Conservation (phyloP, 2,888 invertebrate genomes). For the Colletes collaris region DNA sequence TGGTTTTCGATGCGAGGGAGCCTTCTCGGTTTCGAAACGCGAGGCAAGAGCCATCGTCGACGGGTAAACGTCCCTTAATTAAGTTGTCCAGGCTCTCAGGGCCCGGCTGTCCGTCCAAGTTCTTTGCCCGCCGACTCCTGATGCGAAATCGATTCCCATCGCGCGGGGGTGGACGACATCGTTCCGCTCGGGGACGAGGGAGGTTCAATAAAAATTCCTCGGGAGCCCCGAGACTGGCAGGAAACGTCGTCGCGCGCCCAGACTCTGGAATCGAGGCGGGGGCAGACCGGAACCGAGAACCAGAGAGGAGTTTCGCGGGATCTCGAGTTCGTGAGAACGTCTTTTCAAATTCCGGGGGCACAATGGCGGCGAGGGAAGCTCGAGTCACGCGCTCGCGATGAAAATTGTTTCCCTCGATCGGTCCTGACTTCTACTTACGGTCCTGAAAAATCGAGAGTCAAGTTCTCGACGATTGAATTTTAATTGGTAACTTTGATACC, state of each 20-base stretch:
- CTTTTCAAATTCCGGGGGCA: conserved; percentile 39
- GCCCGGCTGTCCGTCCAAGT: conserved; percentile 19
- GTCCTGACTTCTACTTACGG: too few relatives aligned
- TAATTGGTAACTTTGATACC: too few relatives aligned
- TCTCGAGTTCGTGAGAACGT: conserved; percentile 2
- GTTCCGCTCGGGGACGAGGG: neutral
- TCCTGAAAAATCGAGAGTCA: too few relatives aligned
- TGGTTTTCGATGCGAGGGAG: neutral
- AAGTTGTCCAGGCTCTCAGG: conserved; percentile 41
- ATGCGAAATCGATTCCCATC: conserved; percentile 50
- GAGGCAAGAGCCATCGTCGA: conserved; percentile 4
- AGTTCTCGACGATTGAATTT: too few relatives aligned
- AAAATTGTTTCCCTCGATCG: too few relatives aligned
- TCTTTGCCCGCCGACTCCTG: conserved; percentile 36
- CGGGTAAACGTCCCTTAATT: conserved; percentile 54
- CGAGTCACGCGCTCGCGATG: neutral
- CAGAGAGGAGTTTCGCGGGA: conserved; percentile 31
- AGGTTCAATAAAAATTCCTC: conserved; percentile 55
- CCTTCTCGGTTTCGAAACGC: conserved; percentile 19
- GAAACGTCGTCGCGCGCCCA: conserved; percentile 29
- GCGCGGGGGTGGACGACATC: conserved; percentile 1
- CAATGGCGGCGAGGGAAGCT: neutral
- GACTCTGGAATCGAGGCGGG: conserved; percentile 9
- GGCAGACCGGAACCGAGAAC: neutral
- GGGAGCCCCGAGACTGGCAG: conserved; percentile 32